These are phyloP conservation scores for Phania funesta DNA, from an alignment of 2,888 invertebrate genomes.

Conservation along the genomic window DNA sequence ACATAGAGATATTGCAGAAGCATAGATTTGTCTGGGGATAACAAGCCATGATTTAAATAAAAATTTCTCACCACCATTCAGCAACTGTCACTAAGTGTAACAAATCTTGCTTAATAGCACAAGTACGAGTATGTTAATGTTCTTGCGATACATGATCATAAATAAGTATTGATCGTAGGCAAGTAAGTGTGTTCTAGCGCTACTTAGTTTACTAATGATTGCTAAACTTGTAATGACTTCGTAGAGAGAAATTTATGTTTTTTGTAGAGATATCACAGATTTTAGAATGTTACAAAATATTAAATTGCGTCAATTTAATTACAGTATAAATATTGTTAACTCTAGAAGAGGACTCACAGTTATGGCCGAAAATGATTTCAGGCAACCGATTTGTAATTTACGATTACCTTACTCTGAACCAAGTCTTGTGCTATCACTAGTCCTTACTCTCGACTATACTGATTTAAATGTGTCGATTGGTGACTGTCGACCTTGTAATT, in stretches of 20 bases:
- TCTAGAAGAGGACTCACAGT: no score
- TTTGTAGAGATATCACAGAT: background rate
- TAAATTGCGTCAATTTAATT: no score
- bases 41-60: conserved; percentile 24
- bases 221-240: conserved; percentile 20
- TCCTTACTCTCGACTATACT: no score
- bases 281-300: no score
- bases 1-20: background rate
- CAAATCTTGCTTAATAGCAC: conserved; percentile 50
- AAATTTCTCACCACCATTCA: conserved; percentile 29
- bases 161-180: conserved; percentile 19
- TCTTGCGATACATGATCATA: conserved; percentile 21
- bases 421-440: no score
- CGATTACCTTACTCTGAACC: no score
- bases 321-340: no score
- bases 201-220: conserved; percentile 40
- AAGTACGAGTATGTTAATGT: conserved; percentile 38
- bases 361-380: no score
- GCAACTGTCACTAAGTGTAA: conserved; percentile 52
- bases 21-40: conserved; percentile 25
- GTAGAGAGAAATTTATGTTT: conserved; percentile 11
- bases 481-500: no score
- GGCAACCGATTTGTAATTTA: no score
- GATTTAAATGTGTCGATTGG: no score
- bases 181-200: conserved; percentile 15